Evolutionary conservation across 2,888 invertebrate species (phyloP).

Genomic region (Archips xylosteana): DNA sequence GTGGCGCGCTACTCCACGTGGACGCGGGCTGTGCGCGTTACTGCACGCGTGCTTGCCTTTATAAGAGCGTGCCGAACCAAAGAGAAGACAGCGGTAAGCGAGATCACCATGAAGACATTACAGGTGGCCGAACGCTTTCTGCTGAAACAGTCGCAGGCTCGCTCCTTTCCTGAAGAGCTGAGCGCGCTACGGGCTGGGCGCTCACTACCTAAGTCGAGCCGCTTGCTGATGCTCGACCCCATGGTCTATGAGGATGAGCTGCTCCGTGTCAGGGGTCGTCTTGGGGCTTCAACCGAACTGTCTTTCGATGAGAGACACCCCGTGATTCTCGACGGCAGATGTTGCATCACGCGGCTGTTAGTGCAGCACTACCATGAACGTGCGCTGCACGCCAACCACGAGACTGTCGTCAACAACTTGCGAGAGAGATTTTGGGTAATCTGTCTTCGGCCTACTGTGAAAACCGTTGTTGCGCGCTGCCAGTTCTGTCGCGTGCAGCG

Average conservation of each 20-base stretch:
- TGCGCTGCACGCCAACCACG: too few species aligned
- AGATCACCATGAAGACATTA: not conserved
- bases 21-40: not conserved
- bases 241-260: not conserved
- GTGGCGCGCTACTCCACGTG: constrained; percentile 1
- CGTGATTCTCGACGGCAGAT: not conserved
- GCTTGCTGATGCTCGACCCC: not conserved
- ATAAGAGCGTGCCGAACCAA: not conserved
- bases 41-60: constrained; percentile 5
- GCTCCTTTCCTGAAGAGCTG: not conserved
- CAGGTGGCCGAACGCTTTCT: too few species aligned
- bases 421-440: too few species aligned
- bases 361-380: too few species aligned
- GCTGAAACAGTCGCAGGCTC: not conserved
- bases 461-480: too few species aligned
- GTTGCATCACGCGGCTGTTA: too few species aligned
- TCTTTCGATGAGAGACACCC: not conserved
- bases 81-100: not conserved
- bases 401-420: too few species aligned
- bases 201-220: not conserved
- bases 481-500: too few species aligned
- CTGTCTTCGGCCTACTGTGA: too few species aligned
- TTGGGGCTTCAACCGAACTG: constrained; percentile 7
- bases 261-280: constrained; percentile 5
- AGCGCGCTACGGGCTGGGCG: not conserved